A percentile compares a stretch with the other conserved stretches of the same genome.
These are phyloP conservation scores for Balanococcus diminutus DNA, from an alignment of 2,888 invertebrate species.

Conservation along the genomic window DNA sequence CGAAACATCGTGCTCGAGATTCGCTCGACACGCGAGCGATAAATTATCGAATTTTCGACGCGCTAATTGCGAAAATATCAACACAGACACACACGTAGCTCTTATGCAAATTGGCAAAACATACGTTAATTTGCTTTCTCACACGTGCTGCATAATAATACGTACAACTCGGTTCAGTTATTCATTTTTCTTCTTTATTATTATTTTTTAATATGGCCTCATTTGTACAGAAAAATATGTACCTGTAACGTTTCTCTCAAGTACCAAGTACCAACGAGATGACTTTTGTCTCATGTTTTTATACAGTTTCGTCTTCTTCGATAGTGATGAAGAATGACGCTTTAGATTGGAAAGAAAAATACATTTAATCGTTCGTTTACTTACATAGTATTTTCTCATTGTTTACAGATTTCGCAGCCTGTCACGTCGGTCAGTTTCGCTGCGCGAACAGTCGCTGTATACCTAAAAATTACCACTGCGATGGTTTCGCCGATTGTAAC, in stretches of 20 bases:
- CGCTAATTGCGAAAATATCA: constrained; percentile 9
- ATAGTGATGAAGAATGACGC: too few relatives aligned
- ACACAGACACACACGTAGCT: not conserved
- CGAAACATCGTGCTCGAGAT: too few relatives aligned
- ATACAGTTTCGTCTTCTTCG: too few relatives aligned
- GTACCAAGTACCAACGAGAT: not conserved
- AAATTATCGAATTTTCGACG: constrained; percentile 19
- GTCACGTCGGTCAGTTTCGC: constrained; percentile 88
- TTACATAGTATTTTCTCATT: not conserved
- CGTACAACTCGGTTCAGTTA: not conserved
- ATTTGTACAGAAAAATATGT: not conserved
- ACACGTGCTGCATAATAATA: constrained; percentile 27
- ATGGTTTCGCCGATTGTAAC: constrained; percentile 87
- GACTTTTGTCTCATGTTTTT: not conserved
- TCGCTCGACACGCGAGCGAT: not conserved
- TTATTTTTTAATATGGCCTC: not conserved
- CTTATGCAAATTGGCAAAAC: not conserved
- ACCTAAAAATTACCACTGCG: constrained; percentile 82
- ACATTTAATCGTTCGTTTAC: not conserved
- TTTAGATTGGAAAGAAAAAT: not conserved
- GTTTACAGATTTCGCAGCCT: constrained; percentile 80
- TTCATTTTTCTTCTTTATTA: not conserved
- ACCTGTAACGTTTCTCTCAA: not conserved
- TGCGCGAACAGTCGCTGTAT: constrained; percentile 94
- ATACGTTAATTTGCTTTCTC: constrained; percentile 23